A percentile compares a stretch with the other conserved stretches of the same genome.
Evolutionary conservation across 2,797 vertebrate genomes (phyloP).

Genomic region (Schizopygopsis pylzovi): DNA sequence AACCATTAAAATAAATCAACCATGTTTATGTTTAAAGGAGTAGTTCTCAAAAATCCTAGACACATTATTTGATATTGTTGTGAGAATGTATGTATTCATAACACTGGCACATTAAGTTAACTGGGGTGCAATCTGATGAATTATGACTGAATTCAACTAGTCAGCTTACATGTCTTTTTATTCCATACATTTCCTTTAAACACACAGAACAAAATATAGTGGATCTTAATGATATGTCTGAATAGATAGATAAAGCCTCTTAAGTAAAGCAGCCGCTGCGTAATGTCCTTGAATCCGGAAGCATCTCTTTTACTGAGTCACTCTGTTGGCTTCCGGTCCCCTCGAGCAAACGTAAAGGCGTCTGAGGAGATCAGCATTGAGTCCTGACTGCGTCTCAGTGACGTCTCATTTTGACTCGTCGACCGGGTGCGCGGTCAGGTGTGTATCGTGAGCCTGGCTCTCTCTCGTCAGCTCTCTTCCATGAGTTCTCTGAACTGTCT

Average conservation of each 20-base stretch:
- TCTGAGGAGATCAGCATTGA: conserved; percentile 9
- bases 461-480: conserved; percentile 85
- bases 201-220: conserved; percentile 62
- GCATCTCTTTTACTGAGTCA: conserved; percentile 14
- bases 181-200: conserved; percentile 59
- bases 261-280: conserved; percentile 13
- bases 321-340: not conserved
- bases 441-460: conserved; percentile 72
- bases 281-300: not conserved
- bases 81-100: not conserved
- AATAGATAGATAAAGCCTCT: conserved; percentile 35
- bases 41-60: not conserved
- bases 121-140: not conserved
- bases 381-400: conserved; percentile 78
- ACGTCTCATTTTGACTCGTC: conserved; percentile 96
- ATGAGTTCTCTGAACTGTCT: conserved; percentile 90
- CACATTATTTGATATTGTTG: not conserved
- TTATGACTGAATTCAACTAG: conserved; percentile 7
- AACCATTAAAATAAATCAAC: not conserved
- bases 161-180: conserved; percentile 41
- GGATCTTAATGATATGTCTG: conserved; percentile 39
- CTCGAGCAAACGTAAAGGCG: not conserved
- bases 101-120: not conserved
- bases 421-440: conserved; percentile 82
- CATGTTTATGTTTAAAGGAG: not conserved